Conservation (phyloP, 1,140 invertebrate genomes). For the Pentalonia nigronervosa region DNA sequence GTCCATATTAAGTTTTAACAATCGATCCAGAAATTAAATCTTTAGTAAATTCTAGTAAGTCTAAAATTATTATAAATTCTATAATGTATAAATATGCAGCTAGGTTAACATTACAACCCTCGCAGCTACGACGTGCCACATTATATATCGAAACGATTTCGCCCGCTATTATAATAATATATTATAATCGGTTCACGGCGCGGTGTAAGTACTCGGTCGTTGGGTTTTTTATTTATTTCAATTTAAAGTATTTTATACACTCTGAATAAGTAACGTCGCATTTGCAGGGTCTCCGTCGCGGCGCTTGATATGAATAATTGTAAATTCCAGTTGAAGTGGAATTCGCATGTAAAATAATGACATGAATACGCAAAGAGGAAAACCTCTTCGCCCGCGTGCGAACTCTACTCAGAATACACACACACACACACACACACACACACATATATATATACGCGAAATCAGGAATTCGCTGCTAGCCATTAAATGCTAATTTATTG, state of each 20-base stretch:
- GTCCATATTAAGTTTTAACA: too few species aligned
- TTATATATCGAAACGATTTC: not conserved
- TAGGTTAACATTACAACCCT: not conserved
- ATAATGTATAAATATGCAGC: not conserved
- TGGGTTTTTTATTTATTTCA: not conserved
- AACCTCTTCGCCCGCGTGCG: not conserved
- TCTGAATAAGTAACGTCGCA: not conserved
- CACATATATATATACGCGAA: not conserved
- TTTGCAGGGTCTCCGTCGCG: not conserved
- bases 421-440: too few species aligned
- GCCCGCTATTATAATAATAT: not conserved
- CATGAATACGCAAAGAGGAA: not conserved
- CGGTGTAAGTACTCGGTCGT: not conserved
- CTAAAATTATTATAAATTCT: not conserved
- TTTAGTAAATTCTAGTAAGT: not conserved
- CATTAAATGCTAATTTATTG: slow-evolving; percentile 19
- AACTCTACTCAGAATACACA: not conserved
- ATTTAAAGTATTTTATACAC: not conserved
- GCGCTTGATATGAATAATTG: slow-evolving; percentile 3
- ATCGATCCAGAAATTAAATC: not conserved
- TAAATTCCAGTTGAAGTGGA: not conserved
- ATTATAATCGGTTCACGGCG: not conserved
- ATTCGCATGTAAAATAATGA: slow-evolving; percentile 23
- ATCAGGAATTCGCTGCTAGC: not conserved
- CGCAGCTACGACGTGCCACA: too few species aligned